phyloP scores from a whole-genome alignment of 2,797 vertebrate genomes.

The Dermochelys coriacea region DNA sequence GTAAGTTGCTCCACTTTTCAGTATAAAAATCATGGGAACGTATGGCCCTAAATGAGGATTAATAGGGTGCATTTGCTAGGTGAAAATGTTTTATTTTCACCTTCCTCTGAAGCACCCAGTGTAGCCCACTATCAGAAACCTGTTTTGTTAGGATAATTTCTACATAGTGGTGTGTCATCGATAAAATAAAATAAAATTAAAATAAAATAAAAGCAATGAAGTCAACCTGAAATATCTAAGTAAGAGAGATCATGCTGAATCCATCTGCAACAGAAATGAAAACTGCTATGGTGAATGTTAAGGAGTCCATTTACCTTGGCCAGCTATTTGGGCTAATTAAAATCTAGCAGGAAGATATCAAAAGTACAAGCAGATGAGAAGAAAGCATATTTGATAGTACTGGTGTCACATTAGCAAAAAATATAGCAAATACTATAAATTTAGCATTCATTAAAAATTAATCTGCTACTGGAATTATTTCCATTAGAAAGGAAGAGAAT shows the following conservation, averaged over 20 bases:
- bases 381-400: background rate
- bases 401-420: background rate
- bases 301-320: background rate
- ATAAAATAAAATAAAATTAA: background rate
- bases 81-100: background rate
- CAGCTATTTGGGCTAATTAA: background rate
- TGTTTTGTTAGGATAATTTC: background rate
- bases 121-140: background rate
- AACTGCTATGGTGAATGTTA: background rate
- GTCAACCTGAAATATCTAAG: background rate
- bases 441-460: background rate
- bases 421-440: accelerated
- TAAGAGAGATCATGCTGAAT: background rate
- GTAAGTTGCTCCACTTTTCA: background rate
- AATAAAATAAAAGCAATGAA: background rate
- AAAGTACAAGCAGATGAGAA: background rate
- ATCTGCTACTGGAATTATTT: background rate
- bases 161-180: background rate
- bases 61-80: background rate
- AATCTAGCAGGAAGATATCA: background rate
- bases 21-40: background rate
- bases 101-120: background rate
- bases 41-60: background rate
- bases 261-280: background rate
- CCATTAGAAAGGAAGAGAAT: background rate